Percentiles rank a stretch among this genome's conserved stretches.
These are phyloP conservation scores for Suncus etruscus DNA, from an alignment of 2,113 vertebrate species.

Conservation along the genomic window DNA sequence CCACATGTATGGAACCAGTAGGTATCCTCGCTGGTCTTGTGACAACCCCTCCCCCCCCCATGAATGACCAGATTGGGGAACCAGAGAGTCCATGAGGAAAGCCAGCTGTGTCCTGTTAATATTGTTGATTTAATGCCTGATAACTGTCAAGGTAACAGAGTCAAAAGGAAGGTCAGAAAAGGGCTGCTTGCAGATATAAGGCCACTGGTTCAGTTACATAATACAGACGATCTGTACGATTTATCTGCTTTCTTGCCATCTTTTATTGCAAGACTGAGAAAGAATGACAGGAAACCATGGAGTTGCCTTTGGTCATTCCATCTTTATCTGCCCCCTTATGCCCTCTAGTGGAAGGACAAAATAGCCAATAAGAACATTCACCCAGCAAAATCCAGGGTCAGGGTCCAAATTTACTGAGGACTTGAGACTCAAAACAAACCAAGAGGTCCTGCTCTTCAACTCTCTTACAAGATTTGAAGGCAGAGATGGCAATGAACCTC, in stretches of 20 bases:
- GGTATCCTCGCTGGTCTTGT: neutral
- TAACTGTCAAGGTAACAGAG: neutral
- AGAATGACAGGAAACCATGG: neutral
- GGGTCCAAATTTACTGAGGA: too few species aligned
- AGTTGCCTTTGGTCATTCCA: accelerated
- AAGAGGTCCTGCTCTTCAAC: too few species aligned
- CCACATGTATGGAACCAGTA: accelerated
- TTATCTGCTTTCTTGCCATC: neutral
- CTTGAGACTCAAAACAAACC: too few species aligned
- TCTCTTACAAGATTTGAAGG: too few species aligned
- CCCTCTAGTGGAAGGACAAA: neutral
- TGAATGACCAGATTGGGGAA: neutral
- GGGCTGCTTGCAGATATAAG: neutral
- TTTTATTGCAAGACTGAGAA: neutral
- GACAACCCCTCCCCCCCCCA: too few species aligned
- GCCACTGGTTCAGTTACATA: neutral
- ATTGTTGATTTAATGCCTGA: too few species aligned
- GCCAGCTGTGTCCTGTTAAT: too few species aligned
- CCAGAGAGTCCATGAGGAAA: neutral
- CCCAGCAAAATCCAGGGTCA: too few species aligned
- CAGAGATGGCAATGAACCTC: too few species aligned
- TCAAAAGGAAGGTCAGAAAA: neutral
- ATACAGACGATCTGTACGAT: neutral
- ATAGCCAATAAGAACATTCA: neutral
- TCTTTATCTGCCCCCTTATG: neutral